These are phyloP conservation scores for Venustoraphidia nigricollis DNA, from an alignment of 2,888 invertebrate genomes.

Conservation along the genomic window DNA sequence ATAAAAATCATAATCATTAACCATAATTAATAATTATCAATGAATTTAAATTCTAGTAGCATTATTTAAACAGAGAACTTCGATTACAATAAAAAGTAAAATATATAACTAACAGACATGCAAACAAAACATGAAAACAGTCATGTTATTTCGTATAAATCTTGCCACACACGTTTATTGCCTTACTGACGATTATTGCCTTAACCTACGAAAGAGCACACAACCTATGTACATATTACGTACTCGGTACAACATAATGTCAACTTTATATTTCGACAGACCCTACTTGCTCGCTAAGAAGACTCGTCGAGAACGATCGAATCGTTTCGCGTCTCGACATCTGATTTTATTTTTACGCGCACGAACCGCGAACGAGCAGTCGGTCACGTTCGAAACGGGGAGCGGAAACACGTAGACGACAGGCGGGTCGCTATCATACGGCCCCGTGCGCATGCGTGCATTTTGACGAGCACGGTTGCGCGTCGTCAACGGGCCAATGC, in stretches of 20 bases:
- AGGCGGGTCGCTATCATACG: constrained; percentile 23
- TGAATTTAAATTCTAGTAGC: too few species aligned
- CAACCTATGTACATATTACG: not conserved
- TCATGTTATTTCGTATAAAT: too few species aligned
- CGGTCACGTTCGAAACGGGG: constrained; percentile 2
- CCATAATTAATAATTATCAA: too few species aligned
- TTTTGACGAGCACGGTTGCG: constrained; percentile 32
- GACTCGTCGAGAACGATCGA: too few species aligned
- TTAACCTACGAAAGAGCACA: not conserved
- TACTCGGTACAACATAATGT: not conserved
- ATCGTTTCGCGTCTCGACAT: too few species aligned
- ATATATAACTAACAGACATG: too few species aligned
- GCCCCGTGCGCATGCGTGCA: constrained; percentile 24
- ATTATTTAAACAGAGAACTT: too few species aligned
- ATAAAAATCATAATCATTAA: too few species aligned
- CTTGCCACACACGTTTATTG: not conserved
- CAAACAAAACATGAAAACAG: too few species aligned
- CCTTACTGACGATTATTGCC: not conserved
- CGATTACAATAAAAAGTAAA: too few species aligned
- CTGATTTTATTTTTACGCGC: not conserved
- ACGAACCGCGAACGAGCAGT: not conserved
- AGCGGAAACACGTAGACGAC: not conserved
- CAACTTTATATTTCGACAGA: too few species aligned
- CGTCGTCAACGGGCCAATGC: constrained; percentile 23
- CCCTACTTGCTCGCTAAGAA: too few species aligned